A percentile compares a stretch with the other conserved stretches of the same genome.
phyloP scores from a whole-genome alignment of 1,140 invertebrate species.

The Aphelinus certus region DNA sequence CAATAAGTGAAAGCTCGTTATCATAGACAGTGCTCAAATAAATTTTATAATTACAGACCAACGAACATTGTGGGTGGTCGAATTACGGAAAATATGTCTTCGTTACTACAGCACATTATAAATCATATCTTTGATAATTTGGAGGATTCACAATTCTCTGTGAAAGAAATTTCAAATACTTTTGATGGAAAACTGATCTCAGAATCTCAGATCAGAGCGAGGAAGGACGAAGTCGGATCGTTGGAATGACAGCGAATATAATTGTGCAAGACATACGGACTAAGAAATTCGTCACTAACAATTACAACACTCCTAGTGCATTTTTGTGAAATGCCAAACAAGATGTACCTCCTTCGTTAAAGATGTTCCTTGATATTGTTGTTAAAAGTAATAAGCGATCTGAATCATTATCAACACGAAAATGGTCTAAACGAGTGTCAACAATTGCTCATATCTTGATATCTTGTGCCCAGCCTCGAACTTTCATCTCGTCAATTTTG shows the following conservation, averaged over 20 bases:
- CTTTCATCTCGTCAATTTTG: slow-evolving; percentile 33
- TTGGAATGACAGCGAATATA: slow-evolving; percentile 45
- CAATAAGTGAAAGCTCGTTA: too few relatives aligned
- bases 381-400: too few relatives aligned
- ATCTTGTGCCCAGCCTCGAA: slow-evolving; percentile 16
- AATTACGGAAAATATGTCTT: too few relatives aligned
- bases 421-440: slow-evolving; percentile 11
- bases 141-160: too few relatives aligned
- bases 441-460: slow-evolving; percentile 30
- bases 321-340: slow-evolving; percentile 23
- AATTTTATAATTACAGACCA: too few relatives aligned
- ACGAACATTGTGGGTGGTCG: too few relatives aligned
- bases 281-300: slow-evolving; percentile 35
- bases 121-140: too few relatives aligned
- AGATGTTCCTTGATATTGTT: not conserved
- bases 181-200: too few relatives aligned
- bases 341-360: slow-evolving; percentile 30
- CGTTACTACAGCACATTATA: too few relatives aligned
- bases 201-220: slow-evolving; percentile 21
- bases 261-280: slow-evolving; percentile 47
- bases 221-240: slow-evolving; percentile 38
- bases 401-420: not conserved
- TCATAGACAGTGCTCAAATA: too few relatives aligned
- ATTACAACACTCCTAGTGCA: slow-evolving; percentile 34
- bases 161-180: too few relatives aligned